Conservation (phyloP, 1,140 invertebrate genomes). For the Thrips palmi region DNA sequence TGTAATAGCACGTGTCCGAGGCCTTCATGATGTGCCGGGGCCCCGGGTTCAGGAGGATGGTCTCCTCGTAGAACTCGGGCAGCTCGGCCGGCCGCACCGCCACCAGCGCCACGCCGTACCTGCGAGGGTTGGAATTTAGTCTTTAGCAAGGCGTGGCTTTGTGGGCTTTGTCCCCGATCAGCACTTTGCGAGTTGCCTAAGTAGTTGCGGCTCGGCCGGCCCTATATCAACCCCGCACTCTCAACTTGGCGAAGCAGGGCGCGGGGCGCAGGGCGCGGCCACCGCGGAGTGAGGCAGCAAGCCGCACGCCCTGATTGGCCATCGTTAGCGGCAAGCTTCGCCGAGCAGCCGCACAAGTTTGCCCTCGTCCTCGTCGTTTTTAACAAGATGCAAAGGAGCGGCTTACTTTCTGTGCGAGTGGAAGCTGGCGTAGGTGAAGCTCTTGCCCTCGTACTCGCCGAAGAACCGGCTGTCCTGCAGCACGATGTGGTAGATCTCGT, state of each 20-base stretch:
- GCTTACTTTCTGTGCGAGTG: conserved; percentile 93
- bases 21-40: conserved; percentile 95
- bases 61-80: conserved; percentile 84
- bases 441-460: conserved; percentile 94
- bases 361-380: too few species aligned
- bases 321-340: too few species aligned
- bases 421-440: conserved; percentile 96
- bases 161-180: too few species aligned
- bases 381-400: conserved; percentile 6
- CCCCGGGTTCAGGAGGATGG: conserved; percentile 93
- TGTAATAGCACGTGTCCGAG: conserved; percentile 93
- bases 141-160: conserved; percentile 1
- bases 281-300: too few species aligned
- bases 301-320: too few species aligned
- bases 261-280: too few species aligned
- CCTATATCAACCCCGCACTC: too few species aligned
- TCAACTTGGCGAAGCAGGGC: too few species aligned
- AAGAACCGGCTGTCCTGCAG: conserved; percentile 92
- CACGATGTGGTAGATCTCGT: conserved; percentile 96
- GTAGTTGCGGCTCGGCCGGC: too few species aligned
- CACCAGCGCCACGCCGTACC: conserved; percentile 89
- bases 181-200: too few species aligned
- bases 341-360: too few species aligned
- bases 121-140: conserved; percentile 20
- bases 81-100: conserved; percentile 83